Conservation (phyloP, 2,888 invertebrate species). For the Sialis fuliginosa region DNA sequence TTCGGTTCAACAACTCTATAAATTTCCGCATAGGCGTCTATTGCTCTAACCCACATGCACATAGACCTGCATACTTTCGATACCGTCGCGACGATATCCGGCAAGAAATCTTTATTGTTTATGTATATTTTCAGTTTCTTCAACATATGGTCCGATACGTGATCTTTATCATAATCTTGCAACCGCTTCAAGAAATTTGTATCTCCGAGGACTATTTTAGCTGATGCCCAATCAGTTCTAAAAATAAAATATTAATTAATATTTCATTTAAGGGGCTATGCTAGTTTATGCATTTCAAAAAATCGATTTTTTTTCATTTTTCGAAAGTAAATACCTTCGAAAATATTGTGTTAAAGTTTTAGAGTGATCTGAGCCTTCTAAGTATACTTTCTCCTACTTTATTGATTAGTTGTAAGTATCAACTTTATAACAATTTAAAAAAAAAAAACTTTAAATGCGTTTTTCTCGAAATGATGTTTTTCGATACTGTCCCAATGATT, state of each 20-base stretch:
- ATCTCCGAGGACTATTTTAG: slow-evolving; percentile 66
- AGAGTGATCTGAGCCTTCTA: too few species aligned
- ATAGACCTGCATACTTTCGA: slow-evolving; percentile 79
- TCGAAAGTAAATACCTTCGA: too few species aligned
- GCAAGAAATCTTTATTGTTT: slow-evolving; percentile 70
- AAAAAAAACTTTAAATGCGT: too few species aligned
- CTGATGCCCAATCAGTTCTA: slow-evolving; percentile 74
- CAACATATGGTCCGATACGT: slow-evolving; percentile 55
- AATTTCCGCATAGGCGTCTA: slow-evolving; percentile 76
- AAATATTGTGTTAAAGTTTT: too few species aligned
- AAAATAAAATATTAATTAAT: slow-evolving; percentile 10
- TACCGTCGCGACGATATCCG: slow-evolving; percentile 67
- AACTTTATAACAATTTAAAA: too few species aligned
- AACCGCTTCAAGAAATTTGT: slow-evolving; percentile 66
- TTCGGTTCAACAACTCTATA: slow-evolving; percentile 80
- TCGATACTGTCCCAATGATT: too few species aligned
- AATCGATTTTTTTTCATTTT: neutral
- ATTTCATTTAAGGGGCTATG: slow-evolving; percentile 1
- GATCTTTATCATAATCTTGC: slow-evolving; percentile 74
- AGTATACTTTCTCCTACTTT: too few species aligned
- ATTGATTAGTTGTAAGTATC: too few species aligned
- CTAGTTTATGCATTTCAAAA: too few species aligned
- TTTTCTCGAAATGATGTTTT: too few species aligned
- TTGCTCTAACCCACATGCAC: slow-evolving; percentile 84
- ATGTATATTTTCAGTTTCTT: slow-evolving; percentile 71